Evolutionary conservation across 2,888 invertebrate species (phyloP).

Genomic region (Cyclophora punctaria): DNA sequence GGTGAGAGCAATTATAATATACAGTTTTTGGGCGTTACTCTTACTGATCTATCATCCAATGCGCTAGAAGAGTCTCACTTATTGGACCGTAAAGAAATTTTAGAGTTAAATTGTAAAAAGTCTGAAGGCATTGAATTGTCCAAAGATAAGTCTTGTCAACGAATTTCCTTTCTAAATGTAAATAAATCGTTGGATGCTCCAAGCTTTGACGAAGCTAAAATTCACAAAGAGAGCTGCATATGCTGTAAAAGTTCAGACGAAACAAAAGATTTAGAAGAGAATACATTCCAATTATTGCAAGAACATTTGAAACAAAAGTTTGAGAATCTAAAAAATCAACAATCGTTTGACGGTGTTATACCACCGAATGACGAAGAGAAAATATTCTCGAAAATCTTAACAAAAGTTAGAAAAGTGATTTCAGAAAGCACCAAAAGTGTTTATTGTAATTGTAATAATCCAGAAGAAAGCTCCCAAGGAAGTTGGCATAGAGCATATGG

Average conservation of each 20-base stretch:
- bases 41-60: conserved; percentile 20
- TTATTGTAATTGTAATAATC: conserved; percentile 36
- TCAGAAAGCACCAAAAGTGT: conserved; percentile 38
- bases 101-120: no score
- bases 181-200: conserved; percentile 25
- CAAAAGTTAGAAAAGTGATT: conserved; percentile 51
- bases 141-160: no score
- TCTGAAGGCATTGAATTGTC: no score
- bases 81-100: no score
- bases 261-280: conserved; percentile 50
- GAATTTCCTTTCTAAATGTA: no score
- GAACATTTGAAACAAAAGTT: conserved; percentile 51
- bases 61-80: no score
- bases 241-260: conserved; percentile 39
- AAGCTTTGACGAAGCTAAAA: conserved; percentile 17
- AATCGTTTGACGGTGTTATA: conserved; percentile 36
- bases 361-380: conserved; percentile 41
- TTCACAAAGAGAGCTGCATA: conserved; percentile 31
- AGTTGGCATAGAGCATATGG: conserved; percentile 58
- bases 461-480: conserved; percentile 23
- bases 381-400: conserved; percentile 38
- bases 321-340: conserved; percentile 33
- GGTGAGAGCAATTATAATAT: conserved; percentile 39
- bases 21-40: conserved; percentile 57
- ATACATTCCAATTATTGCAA: conserved; percentile 53